phyloP scores from a whole-genome alignment of 2,797 vertebrate genomes.

The Chelon auratus region DNA sequence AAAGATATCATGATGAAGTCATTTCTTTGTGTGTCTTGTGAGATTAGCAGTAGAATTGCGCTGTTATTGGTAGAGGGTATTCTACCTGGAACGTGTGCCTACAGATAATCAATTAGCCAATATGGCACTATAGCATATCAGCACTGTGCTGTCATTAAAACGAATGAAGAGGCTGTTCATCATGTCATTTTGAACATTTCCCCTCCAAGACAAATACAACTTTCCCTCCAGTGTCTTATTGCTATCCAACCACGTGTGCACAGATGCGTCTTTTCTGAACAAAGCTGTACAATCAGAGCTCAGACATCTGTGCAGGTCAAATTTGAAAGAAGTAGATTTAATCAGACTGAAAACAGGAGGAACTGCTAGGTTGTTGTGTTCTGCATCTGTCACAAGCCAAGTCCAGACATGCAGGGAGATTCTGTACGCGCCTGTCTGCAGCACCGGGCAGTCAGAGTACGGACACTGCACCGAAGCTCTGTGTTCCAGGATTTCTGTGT shows the following conservation, averaged over 20 bases:
- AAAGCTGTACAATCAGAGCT: conserved; percentile 12
- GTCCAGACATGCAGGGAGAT: conserved; percentile 62
- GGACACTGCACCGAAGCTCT: conserved; percentile 26
- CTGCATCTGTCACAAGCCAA: conserved; percentile 35
- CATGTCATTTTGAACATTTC: conserved; percentile 1
- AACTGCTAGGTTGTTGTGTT: conserved; percentile 39
- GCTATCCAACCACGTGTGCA: conserved; percentile 5
- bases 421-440: conserved; percentile 46
- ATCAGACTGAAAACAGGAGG: conserved; percentile 43
- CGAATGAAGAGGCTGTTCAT: background rate
- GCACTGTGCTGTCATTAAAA: background rate
- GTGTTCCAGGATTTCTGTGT: conserved; percentile 55
- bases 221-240: background rate
- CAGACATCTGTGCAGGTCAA: conserved; percentile 12
- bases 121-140: background rate
- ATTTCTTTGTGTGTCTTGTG: background rate
- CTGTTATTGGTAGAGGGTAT: background rate
- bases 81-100: background rate
- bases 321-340: conserved; percentile 35
- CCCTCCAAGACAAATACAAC: background rate
- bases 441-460: conserved; percentile 31
- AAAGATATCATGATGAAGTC: background rate
- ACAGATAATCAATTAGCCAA: background rate
- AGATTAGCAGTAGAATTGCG: background rate
- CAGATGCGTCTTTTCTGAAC: conserved; percentile 17